These are phyloP conservation scores for Phaethornis superciliosus DNA, from an alignment of 2,113 vertebrate genomes.

Conservation along the genomic window DNA sequence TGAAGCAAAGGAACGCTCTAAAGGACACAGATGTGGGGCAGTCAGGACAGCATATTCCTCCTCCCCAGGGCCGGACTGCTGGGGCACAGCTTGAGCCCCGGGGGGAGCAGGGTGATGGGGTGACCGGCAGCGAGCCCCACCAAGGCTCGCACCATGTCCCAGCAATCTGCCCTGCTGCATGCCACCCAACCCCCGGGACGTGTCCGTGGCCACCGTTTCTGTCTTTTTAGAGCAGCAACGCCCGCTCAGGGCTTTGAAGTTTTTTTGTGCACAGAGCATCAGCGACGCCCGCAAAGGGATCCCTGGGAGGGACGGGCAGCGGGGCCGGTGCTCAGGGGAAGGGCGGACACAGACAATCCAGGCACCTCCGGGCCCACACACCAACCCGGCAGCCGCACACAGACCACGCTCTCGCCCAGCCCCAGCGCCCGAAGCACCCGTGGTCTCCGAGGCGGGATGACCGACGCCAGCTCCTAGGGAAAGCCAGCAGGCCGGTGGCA, in stretches of 20 bases:
- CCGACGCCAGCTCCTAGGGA: accelerated
- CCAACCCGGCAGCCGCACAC: background rate
- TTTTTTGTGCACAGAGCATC: accelerated
- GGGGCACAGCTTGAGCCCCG: accelerated
- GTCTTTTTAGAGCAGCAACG: background rate
- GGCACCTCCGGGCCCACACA: background rate
- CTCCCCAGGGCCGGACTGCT: background rate
- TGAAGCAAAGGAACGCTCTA: background rate
- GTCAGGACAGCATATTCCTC: accelerated
- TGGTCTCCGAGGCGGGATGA: too few relatives aligned
- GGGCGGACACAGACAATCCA: accelerated
- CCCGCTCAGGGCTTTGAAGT: accelerated
- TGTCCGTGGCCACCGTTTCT: accelerated
- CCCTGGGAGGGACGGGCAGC: accelerated
- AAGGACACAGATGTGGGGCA: background rate
- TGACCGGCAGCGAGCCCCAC: background rate
- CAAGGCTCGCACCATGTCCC: background rate
- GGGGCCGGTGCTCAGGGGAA: accelerated
- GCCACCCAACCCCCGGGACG: accelerated
- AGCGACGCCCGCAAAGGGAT: background rate
- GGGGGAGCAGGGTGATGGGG: background rate
- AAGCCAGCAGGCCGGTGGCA: background rate
- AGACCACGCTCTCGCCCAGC: background rate
- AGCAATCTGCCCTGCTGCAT: accelerated
- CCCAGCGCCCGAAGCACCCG: background rate